These are phyloP conservation scores for Syngnathus typhle DNA, from an alignment of 2,113 vertebrate species.

Conservation along the genomic window DNA sequence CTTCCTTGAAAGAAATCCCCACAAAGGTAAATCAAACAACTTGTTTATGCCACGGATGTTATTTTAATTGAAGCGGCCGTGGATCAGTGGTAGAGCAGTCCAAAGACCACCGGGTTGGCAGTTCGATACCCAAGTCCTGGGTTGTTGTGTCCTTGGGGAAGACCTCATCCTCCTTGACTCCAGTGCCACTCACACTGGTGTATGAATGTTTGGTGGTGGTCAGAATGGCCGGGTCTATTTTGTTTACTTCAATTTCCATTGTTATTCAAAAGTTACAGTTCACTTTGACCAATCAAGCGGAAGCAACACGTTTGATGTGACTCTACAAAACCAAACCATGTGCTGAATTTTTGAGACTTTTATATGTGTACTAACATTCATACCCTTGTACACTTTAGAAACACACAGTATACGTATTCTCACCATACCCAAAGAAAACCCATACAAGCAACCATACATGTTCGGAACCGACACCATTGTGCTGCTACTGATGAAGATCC, in stretches of 20 bases:
- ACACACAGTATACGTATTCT: not conserved
- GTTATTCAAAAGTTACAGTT: not conserved
- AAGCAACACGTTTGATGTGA: not conserved
- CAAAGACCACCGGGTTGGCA: no score
- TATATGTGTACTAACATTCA: not conserved
- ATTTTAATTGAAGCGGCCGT: no score
- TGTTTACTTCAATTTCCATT: not conserved
- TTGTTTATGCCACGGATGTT: no score
- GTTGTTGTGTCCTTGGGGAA: no score
- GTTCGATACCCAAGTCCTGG: no score
- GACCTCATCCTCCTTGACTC: no score
- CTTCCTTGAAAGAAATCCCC: no score
- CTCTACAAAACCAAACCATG: not conserved
- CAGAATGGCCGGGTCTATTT: no score
- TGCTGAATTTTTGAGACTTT: not conserved
- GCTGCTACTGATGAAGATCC: not conserved
- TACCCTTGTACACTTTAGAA: not conserved
- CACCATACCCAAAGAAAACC: not conserved
- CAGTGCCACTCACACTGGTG: no score
- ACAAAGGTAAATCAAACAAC: no score
- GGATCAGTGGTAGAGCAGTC: no score
- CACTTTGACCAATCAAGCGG: not conserved
- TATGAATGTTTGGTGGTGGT: no score
- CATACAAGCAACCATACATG: not conserved
- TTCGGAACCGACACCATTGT: not conserved